phyloP scores from a whole-genome alignment of 2,113 vertebrate genomes.

The Camelus bactrianus region DNA sequence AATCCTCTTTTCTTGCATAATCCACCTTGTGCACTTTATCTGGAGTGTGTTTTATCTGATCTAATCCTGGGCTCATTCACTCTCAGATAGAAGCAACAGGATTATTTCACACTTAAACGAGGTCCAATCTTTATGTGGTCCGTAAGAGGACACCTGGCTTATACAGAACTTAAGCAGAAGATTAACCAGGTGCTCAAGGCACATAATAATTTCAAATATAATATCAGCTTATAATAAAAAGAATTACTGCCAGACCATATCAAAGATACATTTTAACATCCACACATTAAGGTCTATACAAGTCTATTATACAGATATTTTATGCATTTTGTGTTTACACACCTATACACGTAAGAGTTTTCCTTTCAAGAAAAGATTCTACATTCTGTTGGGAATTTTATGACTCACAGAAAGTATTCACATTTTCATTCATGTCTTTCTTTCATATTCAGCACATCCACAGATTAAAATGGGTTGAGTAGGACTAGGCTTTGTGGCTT shows the following conservation, averaged over 20 bases:
- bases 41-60: conserved; percentile 99
- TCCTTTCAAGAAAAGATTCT: conserved; percentile 41
- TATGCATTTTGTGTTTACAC: conserved; percentile 43
- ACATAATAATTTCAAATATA: conserved; percentile 82
- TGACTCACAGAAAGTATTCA: conserved; percentile 60
- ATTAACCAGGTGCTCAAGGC: conserved; percentile 84
- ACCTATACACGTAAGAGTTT: conserved; percentile 30
- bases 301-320: not conserved
- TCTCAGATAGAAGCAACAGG: conserved; percentile 93
- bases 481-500: conserved; percentile 63
- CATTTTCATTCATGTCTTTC: conserved; percentile 49
- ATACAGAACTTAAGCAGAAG: conserved; percentile 90
- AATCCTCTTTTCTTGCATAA: conserved; percentile 99
- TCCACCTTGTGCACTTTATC: conserved; percentile 98
- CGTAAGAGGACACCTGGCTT: conserved; percentile 97
- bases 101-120: conserved; percentile 96
- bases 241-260: conserved; percentile 70
- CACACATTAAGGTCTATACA: not conserved
- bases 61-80: conserved; percentile 96
- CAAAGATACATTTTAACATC: conserved; percentile 72
- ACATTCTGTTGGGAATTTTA: conserved; percentile 47
- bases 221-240: conserved; percentile 80
- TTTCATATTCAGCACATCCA: conserved; percentile 63
- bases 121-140: conserved; percentile 92
- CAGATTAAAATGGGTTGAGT: conserved; percentile 69